These are phyloP conservation scores for Drosophila pandora DNA, from an alignment of 1,140 invertebrate species.

Conservation along the genomic window DNA sequence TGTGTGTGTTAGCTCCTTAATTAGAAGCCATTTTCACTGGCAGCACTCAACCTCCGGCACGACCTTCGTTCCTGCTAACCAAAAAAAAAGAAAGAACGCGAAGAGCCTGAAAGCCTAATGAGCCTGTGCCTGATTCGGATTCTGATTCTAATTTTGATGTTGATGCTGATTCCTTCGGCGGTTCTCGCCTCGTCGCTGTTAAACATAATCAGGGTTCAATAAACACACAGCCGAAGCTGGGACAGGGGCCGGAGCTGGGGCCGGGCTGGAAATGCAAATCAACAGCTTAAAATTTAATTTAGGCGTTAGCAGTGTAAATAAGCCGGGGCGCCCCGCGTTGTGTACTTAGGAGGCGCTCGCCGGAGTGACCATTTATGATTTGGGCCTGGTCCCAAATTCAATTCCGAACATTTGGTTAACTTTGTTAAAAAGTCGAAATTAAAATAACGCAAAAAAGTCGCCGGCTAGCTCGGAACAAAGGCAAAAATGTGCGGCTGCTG, in stretches of 20 bases:
- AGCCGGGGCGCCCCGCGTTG: slow-evolving; percentile 27
- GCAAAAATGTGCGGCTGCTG: neutral
- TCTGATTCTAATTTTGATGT: slow-evolving; percentile 29
- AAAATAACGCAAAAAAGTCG: slow-evolving; percentile 68
- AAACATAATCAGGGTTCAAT: slow-evolving; percentile 77
- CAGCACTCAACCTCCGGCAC: slow-evolving; percentile 4
- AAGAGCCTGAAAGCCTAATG: slow-evolving; percentile 53
- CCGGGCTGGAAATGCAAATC: slow-evolving; percentile 72
- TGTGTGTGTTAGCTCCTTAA: slow-evolving; percentile 57
- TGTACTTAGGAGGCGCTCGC: slow-evolving; percentile 71
- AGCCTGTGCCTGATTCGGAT: slow-evolving; percentile 55
- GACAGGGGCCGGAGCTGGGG: no score
- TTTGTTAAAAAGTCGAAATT: slow-evolving; percentile 81
- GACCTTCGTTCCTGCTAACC: neutral
- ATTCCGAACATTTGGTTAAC: slow-evolving; percentile 75
- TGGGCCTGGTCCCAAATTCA: slow-evolving; percentile 65
- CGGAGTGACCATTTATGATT: slow-evolving; percentile 69
- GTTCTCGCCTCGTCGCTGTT: slow-evolving; percentile 33
- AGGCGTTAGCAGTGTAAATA: slow-evolving; percentile 71
- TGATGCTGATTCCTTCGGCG: slow-evolving; percentile 44
- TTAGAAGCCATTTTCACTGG: slow-evolving; percentile 63
- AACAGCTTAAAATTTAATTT: slow-evolving; percentile 82
- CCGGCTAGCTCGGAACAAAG: slow-evolving; percentile 9
- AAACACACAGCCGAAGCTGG: slow-evolving; percentile 45
- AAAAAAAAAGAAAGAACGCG: slow-evolving; percentile 7